Evolutionary conservation across 2,888 invertebrate genomes (phyloP), one percentile per base, ranked within the genome.

Genomic region (Cheilosia pagana): DNA sequence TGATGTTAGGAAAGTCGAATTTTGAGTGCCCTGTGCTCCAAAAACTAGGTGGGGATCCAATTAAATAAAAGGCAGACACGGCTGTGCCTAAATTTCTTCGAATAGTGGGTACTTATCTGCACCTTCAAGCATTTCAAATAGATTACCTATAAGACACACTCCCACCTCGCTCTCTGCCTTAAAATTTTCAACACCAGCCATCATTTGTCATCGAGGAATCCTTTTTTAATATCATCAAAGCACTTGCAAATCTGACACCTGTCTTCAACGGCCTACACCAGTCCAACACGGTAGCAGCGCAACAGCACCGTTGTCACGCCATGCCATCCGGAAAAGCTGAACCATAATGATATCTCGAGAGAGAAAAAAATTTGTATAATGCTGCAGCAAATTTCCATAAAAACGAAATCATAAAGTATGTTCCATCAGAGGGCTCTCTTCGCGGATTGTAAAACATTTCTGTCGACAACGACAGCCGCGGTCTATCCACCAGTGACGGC

Each of bases 201-300:
- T 35, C 70, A 71, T 35, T 71, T 59, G 25, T 12, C 59, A 12
- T 16, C 31, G 8, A 12, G 21, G n/a, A 41, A 72, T 72, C 52
- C 43, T 39, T 72, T 62, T 72, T 72, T 72, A 72, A 74, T 74
- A 35, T 19, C 63, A 55, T 74, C 74, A 74, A 55, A 63, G 55
- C 55, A 63, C 25, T 63, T 63, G 48, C 23, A 55, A 74, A 74
- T 74, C 55, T 63, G 74, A 35, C 74, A 74, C 74, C 63, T 74
- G 74, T 39, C 65, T 19, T 55, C 48, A 74, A 55, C 25, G 63
- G 63, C 74, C 74, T 65, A 39, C 63, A 55, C 43, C 48, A 39
- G n/a, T n/a, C n/a, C 21, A 14, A 4, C 8, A 4, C 8, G 28
- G 0, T 8, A 52, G 31, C 10, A 43, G 23, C 7, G 14, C 52